Percentiles rank a stretch among this genome's conserved stretches.
phyloP scores from a whole-genome alignment of 1,140 invertebrate genomes.

The Heliconius congener region DNA sequence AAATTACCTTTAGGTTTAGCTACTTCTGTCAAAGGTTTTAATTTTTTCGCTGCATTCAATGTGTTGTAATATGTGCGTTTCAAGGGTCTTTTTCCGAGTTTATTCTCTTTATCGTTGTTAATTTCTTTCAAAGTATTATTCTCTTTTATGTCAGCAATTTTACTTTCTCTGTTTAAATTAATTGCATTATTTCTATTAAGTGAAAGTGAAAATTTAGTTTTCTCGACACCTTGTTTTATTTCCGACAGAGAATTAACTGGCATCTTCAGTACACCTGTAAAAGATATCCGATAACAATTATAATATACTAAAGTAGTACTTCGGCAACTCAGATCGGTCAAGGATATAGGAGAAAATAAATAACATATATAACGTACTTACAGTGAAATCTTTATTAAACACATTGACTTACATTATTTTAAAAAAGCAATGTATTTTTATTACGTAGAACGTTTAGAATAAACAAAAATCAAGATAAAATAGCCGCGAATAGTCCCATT shows the following conservation, averaged over 20 bases:
- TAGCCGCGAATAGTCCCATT: conserved; percentile 60
- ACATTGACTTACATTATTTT: conserved; percentile 76
- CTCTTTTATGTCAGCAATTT: conserved; percentile 47
- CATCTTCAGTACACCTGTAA: conserved; percentile 81
- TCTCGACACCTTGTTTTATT: conserved; percentile 75
- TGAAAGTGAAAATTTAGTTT: conserved; percentile 72
- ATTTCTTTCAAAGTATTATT: conserved; percentile 45
- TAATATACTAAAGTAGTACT: conserved; percentile 41
- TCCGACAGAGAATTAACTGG: conserved; percentile 75
- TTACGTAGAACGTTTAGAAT: conserved; percentile 53
- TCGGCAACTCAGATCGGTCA: conserved; percentile 61
- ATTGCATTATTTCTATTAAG: conserved; percentile 75
- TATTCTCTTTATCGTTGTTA: conserved; percentile 69
- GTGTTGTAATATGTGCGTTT: conserved; percentile 66
- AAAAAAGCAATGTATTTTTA: conserved; percentile 60
- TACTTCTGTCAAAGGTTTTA: conserved; percentile 64
- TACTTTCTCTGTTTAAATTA: conserved; percentile 63
- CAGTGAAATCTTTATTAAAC: conserved; percentile 61
- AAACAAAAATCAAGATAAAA: conserved; percentile 59
- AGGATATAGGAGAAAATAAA: conserved; percentile 52
- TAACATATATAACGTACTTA: conserved; percentile 57
- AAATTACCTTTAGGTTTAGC: conserved; percentile 55
- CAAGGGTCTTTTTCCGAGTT: conserved; percentile 63
- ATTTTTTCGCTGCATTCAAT: conserved; percentile 70
- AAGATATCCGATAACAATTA: conserved; percentile 44